Conservation (phyloP, 1,140 invertebrate genomes). For the Drosophila triauraria region DNA sequence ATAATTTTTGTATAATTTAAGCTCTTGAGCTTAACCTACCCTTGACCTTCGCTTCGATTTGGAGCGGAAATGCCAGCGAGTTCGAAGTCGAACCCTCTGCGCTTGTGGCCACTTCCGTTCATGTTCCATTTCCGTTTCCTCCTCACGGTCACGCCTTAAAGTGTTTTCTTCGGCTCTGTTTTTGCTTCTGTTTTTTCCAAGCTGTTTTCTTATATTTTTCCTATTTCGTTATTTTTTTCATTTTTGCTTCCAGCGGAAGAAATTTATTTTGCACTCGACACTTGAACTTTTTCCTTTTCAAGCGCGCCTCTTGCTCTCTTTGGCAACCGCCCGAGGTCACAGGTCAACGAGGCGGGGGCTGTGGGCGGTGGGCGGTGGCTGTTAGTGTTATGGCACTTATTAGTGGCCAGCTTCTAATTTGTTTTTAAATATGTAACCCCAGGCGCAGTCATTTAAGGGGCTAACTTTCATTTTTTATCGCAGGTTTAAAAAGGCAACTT, state of each 20-base stretch:
- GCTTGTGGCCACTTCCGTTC: constrained; percentile 43
- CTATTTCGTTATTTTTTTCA: not conserved
- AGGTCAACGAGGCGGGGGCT: not conserved
- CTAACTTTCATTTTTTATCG: not conserved
- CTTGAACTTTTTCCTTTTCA: constrained; percentile 55
- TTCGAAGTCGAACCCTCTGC: not conserved
- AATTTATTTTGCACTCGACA: constrained; percentile 71
- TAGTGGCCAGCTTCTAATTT: constrained; percentile 66
- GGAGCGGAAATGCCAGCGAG: not conserved
- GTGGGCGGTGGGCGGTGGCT: constrained; percentile 3
- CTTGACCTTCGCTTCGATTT: constrained; percentile 4
- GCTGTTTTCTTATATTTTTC: not conserved
- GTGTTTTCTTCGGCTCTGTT: constrained; percentile 11
- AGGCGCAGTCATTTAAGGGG: constrained; percentile 24
- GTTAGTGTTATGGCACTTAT: constrained; percentile 47
- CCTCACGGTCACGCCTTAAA: constrained; percentile 55
- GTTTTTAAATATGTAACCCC: constrained; percentile 51
- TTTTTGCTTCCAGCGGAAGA: constrained; percentile 31
- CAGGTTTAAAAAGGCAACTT: not conserved
- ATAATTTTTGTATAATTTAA: not conserved
- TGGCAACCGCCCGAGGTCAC: constrained; percentile 7
- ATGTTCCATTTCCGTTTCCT: constrained; percentile 77
- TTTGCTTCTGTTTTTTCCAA: not conserved
- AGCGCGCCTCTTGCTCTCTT: constrained; percentile 21
- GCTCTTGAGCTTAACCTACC: not conserved